phyloP scores from a whole-genome alignment of 2,113 vertebrate species.

The Vanacampus margaritifer region DNA sequence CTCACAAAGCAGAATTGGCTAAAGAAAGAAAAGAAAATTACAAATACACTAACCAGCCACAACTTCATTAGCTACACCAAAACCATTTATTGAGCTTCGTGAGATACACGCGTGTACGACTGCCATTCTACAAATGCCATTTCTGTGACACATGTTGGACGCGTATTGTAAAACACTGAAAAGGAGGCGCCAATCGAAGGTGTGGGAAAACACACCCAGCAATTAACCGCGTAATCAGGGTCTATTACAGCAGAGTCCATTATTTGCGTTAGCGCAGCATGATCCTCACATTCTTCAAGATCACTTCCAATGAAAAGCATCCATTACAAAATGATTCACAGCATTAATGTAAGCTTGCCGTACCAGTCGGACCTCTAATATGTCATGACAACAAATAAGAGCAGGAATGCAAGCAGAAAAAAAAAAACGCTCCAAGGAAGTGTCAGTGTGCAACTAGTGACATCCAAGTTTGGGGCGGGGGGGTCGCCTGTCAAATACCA shows the following conservation, averaged over 20 bases:
- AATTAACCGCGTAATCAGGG: neutral
- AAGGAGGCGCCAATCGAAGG: neutral
- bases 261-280: neutral
- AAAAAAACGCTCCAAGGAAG: slow-evolving; percentile 8
- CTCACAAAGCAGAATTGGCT: slow-evolving; percentile 66
- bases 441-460: slow-evolving; percentile 15
- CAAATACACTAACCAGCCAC: neutral
- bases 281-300: neutral
- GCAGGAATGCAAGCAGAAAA: neutral
- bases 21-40: slow-evolving; percentile 37
- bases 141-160: neutral
- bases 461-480: neutral
- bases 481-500: neutral
- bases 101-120: neutral
- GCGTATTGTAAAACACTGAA: neutral
- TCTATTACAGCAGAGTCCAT: neutral
- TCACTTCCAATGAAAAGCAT: neutral
- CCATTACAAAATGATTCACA: neutral
- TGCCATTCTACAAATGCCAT: neutral
- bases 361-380: neutral
- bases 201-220: neutral
- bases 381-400: slow-evolving; percentile 2
- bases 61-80: neutral
- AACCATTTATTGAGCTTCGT: neutral
- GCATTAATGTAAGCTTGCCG: slow-evolving; percentile 8